phyloP scores from a whole-genome alignment of 2,113 vertebrate genomes.

The Etheostoma spectabile region DNA sequence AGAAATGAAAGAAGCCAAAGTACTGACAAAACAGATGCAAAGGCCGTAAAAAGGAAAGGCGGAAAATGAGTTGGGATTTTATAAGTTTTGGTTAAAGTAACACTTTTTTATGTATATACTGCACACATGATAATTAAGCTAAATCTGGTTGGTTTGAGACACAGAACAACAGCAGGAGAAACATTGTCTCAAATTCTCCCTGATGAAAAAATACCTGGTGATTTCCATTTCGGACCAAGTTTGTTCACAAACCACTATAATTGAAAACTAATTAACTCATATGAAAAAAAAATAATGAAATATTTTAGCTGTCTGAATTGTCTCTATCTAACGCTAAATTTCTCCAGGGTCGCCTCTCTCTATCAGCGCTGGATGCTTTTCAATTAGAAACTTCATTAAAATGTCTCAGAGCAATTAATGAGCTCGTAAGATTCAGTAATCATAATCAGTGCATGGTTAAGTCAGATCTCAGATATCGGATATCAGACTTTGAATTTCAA shows the following conservation, averaged over 20 bases:
- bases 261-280: conserved; percentile 54
- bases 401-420: conserved; percentile 65
- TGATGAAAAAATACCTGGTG: not conserved
- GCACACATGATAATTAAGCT: not conserved
- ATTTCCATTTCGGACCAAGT: conserved; percentile 37
- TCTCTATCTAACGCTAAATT: conserved; percentile 1
- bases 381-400: conserved; percentile 73
- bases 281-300: conserved; percentile 40
- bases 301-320: conserved; percentile 16
- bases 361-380: conserved; percentile 55
- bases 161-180: not conserved
- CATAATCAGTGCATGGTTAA: conserved; percentile 57
- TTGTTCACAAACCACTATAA: conserved; percentile 21
- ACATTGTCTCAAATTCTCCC: not conserved
- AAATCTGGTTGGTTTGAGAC: not conserved
- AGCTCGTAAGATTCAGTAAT: conserved; percentile 64
- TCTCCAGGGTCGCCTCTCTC: conserved; percentile 45
- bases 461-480: not conserved
- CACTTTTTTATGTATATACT: too few species aligned
- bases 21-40: not conserved
- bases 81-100: not conserved
- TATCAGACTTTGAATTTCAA: conserved; percentile 57
- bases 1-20: not conserved
- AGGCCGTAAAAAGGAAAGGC: not conserved
- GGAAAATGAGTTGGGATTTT: not conserved